Conservation (phyloP, 2,888 invertebrate genomes). For the Drymonia ruficornis region DNA sequence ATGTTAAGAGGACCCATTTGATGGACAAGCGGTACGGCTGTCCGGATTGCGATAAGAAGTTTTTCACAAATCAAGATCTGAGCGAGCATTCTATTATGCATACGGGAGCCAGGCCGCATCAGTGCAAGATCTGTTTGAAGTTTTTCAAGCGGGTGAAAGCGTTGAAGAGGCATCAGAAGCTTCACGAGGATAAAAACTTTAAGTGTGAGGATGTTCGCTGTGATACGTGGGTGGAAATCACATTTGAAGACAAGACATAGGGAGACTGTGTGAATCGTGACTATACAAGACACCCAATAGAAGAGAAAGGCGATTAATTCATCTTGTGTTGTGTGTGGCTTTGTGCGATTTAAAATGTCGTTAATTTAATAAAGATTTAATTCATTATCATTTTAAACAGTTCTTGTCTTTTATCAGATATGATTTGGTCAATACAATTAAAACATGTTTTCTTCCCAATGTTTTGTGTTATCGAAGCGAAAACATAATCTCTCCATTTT, state of each 20-base stretch:
- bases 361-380: too few species aligned
- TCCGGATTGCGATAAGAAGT: slow-evolving; percentile 5
- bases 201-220: background rate
- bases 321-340: too few species aligned
- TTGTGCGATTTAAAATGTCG: too few species aligned
- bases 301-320: too few species aligned
- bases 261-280: background rate
- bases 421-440: too few species aligned
- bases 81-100: background rate
- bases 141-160: background rate
- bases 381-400: too few species aligned
- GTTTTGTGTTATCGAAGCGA: too few species aligned
- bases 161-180: slow-evolving; percentile 1
- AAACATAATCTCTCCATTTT: too few species aligned
- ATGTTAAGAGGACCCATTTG: background rate
- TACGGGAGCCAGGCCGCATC: background rate
- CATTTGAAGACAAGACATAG: background rate
- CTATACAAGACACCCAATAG: too few species aligned
- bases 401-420: too few species aligned
- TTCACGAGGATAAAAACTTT: background rate
- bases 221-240: background rate
- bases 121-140: slow-evolving; percentile 1
- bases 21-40: slow-evolving; percentile 3
- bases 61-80: background rate
- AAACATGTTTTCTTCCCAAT: too few species aligned